Conservation (phyloP, 2,113 vertebrate species). For the Lota lota region DNA sequence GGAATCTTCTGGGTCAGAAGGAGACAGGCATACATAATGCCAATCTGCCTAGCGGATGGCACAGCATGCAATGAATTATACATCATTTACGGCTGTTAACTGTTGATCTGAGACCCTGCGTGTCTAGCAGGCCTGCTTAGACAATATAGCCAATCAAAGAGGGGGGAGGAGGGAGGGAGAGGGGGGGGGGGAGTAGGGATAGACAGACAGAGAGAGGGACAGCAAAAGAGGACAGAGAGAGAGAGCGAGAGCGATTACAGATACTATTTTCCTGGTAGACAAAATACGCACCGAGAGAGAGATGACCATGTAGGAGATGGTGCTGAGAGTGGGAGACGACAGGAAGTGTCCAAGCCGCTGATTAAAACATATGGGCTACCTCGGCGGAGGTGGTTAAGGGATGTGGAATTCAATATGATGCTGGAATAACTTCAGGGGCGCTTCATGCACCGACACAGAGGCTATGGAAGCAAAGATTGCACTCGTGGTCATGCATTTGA, state of each 20-base stretch:
- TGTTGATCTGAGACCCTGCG: conserved; percentile 27
- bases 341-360: conserved; percentile 26
- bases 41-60: conserved; percentile 32
- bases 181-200: background rate
- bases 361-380: conserved; percentile 43
- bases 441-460: background rate
- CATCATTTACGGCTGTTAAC: conserved; percentile 49
- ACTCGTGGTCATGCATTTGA: background rate
- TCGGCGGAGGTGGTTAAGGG: conserved; percentile 24
- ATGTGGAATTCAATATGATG: conserved; percentile 33
- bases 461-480: conserved; percentile 1
- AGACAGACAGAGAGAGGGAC: background rate
- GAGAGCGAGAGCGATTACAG: no score
- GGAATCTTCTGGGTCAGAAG: conserved; percentile 31
- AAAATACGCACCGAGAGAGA: background rate
- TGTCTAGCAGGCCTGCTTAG: conserved; percentile 1
- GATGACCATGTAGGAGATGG: background rate
- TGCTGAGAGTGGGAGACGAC: background rate
- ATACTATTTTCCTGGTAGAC: no score
- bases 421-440: conserved; percentile 23
- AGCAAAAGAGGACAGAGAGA: no score
- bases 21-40: conserved; percentile 44
- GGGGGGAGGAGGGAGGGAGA: background rate
- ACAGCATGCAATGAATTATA: conserved; percentile 42
- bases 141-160: conserved; percentile 32